A percentile compares a stretch with the other conserved stretches of the same genome.
phyloP scores from a whole-genome alignment of 1,140 invertebrate species.

The Drosophila azteca region DNA sequence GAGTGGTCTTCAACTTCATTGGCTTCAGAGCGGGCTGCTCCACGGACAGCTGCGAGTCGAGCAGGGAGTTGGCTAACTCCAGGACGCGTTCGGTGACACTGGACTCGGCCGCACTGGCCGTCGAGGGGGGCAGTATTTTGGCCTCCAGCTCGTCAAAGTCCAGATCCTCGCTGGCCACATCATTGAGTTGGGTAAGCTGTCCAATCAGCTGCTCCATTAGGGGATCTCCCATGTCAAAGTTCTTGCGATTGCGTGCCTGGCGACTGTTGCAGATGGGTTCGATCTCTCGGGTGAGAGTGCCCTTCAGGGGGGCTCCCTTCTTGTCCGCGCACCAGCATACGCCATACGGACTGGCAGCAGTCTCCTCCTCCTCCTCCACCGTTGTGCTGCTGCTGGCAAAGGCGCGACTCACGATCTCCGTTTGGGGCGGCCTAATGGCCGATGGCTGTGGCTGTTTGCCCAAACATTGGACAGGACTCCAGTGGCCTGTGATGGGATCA shows the following conservation, averaged over 20 bases:
- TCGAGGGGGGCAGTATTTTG: constrained; percentile 9
- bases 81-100: constrained; percentile 70
- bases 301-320: constrained; percentile 91
- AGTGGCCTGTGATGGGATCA: constrained; percentile 88
- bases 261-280: constrained; percentile 90
- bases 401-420: constrained; percentile 65
- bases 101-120: constrained; percentile 24
- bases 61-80: constrained; percentile 82
- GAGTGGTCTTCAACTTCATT: constrained; percentile 83
- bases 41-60: constrained; percentile 67
- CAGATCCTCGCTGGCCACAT: constrained; percentile 84
- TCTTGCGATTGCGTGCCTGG: constrained; percentile 87
- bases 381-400: constrained; percentile 27
- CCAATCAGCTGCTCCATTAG: constrained; percentile 87
- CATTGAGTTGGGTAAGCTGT: constrained; percentile 86
- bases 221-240: constrained; percentile 74
- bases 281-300: constrained; percentile 88
- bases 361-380: constrained; percentile 11
- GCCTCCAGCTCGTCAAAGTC: constrained; percentile 69
- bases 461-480: constrained; percentile 92
- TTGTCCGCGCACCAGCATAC: constrained; percentile 94
- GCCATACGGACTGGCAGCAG: constrained; percentile 74
- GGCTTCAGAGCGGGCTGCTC: constrained; percentile 53
- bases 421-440: constrained; percentile 6
- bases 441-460: constrained; percentile 77